phyloP scores from a whole-genome alignment of 2,888 invertebrate genomes.

The Ptychoptera albimana region DNA sequence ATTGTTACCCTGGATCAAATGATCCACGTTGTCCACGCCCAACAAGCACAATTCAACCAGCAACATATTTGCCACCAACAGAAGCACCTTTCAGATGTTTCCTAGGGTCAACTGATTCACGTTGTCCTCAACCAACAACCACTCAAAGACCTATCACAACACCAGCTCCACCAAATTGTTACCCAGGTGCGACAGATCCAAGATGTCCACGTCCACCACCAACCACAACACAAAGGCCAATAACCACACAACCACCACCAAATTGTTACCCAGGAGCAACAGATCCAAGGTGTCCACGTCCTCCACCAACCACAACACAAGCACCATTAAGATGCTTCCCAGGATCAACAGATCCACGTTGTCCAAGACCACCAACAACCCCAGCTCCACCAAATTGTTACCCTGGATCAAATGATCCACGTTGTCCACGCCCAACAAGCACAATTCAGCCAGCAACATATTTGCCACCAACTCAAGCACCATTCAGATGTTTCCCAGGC shows the following conservation, averaged over 20 bases:
- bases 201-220: slow-evolving; percentile 13
- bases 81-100: slow-evolving; percentile 26
- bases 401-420: slow-evolving; percentile 17
- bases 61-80: slow-evolving; percentile 10
- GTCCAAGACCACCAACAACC: slow-evolving; percentile 14
- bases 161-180: slow-evolving; percentile 19
- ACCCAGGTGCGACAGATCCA: slow-evolving; percentile 15
- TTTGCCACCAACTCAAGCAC: slow-evolving; percentile 12
- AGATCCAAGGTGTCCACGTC: slow-evolving; percentile 15
- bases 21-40: slow-evolving; percentile 21
- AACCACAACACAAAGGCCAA: slow-evolving; percentile 8
- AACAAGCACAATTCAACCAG: slow-evolving; percentile 8
- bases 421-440: slow-evolving; percentile 12
- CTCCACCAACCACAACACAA: slow-evolving; percentile 10
- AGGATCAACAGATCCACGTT: slow-evolving; percentile 18
- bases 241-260: slow-evolving; percentile 14
- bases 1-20: slow-evolving; percentile 8
- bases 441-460: slow-evolving; percentile 23
- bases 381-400: slow-evolving; percentile 14
- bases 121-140: slow-evolving; percentile 19
- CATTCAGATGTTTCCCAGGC: slow-evolving; percentile 20
- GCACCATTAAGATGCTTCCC: slow-evolving; percentile 16
- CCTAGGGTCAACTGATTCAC: slow-evolving; percentile 23
- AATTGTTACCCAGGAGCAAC: slow-evolving; percentile 19
- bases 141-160: slow-evolving; percentile 26